Evolutionary conservation across 2,797 vertebrate species (phyloP).

Genomic region (Channallabes apus): DNA sequence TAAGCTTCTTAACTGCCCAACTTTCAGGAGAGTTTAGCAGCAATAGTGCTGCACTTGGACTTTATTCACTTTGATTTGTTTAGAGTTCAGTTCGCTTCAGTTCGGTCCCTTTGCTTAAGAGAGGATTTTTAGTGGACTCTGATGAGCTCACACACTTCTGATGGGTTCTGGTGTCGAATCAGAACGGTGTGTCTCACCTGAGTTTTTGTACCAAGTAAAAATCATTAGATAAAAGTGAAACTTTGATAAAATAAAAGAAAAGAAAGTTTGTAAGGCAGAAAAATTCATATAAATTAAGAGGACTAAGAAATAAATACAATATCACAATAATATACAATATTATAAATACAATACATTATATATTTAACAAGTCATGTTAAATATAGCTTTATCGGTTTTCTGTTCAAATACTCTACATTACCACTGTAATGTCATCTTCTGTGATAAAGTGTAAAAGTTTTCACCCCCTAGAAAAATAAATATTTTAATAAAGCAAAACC

Average conservation of each 20-base stretch:
- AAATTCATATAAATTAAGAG: background rate
- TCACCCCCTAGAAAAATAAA: background rate
- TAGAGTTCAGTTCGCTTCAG: background rate
- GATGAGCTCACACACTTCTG: background rate
- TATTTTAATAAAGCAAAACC: background rate
- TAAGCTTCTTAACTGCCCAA: constrained; percentile 23
- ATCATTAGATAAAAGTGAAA: background rate
- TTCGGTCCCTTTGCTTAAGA: background rate
- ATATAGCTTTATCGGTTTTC: background rate
- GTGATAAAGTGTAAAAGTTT: background rate
- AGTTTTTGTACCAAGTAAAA: background rate
- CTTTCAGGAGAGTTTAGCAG: constrained; percentile 18
- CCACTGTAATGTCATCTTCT: no score
- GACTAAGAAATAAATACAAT: background rate
- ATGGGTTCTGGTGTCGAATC: background rate
- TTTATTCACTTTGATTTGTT: constrained; percentile 19
- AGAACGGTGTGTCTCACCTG: background rate
- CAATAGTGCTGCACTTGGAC: background rate
- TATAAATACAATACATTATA: no score
- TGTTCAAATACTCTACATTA: background rate
- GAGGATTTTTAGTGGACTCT: background rate
- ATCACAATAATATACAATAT: no score
- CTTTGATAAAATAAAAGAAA: background rate
- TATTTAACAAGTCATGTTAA: background rate
- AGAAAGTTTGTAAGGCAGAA: no score